Percentiles rank a stretch among this genome's conserved stretches.
phyloP scores from a whole-genome alignment of 2,888 invertebrate species.

The Pyrgus malvae region DNA sequence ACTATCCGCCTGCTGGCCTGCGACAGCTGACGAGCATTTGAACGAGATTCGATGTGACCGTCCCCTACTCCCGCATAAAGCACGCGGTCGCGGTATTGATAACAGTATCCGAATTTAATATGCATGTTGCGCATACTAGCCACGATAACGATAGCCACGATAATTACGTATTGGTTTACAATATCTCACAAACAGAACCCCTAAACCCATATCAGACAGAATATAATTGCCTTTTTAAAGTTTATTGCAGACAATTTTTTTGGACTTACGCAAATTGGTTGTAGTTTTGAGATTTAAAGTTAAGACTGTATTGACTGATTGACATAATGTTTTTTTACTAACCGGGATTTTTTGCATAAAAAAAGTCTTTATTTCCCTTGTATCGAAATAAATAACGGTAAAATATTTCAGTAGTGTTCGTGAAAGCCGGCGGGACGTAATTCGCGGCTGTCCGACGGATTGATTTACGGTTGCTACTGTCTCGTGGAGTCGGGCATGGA shows the following conservation, averaged over 20 bases:
- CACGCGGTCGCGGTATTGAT: background rate
- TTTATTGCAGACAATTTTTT: background rate
- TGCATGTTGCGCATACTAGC: too few species aligned
- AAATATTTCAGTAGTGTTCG: background rate
- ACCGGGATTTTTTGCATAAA: background rate
- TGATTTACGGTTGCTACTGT: constrained; percentile 53
- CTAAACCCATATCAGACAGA: constrained; percentile 2
- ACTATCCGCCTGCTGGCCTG: constrained; percentile 35
- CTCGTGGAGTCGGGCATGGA: too few species aligned
- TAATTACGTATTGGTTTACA: too few species aligned
- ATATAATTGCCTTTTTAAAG: constrained; percentile 24
- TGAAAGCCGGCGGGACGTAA: constrained; percentile 7
- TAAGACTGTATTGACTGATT: background rate
- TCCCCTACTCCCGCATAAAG: constrained; percentile 7
- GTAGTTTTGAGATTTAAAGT: background rate
- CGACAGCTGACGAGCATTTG: constrained; percentile 62
- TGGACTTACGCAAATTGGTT: background rate
- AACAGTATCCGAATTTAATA: background rate
- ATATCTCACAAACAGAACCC: too few species aligned
- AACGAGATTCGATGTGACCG: constrained; percentile 53
- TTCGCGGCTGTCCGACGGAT: constrained; percentile 53
- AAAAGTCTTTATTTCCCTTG: too few species aligned
- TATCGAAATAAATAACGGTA: background rate
- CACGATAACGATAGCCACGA: too few species aligned
- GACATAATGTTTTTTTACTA: background rate